Evolutionary conservation across 1,140 invertebrate species (phyloP).

Genomic region (Ips typographus): DNA sequence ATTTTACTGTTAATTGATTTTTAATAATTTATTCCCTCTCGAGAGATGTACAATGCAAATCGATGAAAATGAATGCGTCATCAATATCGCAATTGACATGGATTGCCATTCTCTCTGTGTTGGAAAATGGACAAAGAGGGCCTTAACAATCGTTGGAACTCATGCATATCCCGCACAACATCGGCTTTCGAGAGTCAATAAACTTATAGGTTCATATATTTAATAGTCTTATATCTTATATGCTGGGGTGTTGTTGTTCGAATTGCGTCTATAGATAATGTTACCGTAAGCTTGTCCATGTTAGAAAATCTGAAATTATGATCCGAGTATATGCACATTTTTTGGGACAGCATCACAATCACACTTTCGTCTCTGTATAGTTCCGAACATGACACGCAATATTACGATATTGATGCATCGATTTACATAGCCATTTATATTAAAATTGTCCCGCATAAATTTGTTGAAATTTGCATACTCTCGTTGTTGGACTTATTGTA

Average conservation of each 20-base stretch:
- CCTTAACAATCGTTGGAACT: constrained; percentile 18
- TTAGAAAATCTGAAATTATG: background rate
- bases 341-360: constrained; percentile 7
- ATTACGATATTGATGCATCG: constrained; percentile 13
- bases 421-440: constrained; percentile 19
- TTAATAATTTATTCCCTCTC: too few species aligned
- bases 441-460: constrained; percentile 12
- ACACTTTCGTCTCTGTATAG: background rate
- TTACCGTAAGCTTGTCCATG: background rate
- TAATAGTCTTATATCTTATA: constrained; percentile 4
- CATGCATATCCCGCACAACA: constrained; percentile 12
- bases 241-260: constrained; percentile 7
- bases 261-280: constrained; percentile 10
- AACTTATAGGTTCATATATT: constrained; percentile 9
- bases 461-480: constrained; percentile 13
- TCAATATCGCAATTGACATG: constrained; percentile 11
- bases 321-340: background rate
- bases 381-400: constrained; percentile 7
- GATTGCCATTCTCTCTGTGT: background rate
- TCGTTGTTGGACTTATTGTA: constrained; percentile 7
- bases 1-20: too few species aligned
- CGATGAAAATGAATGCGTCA: background rate
- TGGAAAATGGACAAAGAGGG: constrained; percentile 16
- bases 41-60: too few species aligned
- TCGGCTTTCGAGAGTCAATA: constrained; percentile 15